Evolutionary conservation across 1,140 invertebrate genomes (phyloP).

Genomic region (Bombyx mandarina): DNA sequence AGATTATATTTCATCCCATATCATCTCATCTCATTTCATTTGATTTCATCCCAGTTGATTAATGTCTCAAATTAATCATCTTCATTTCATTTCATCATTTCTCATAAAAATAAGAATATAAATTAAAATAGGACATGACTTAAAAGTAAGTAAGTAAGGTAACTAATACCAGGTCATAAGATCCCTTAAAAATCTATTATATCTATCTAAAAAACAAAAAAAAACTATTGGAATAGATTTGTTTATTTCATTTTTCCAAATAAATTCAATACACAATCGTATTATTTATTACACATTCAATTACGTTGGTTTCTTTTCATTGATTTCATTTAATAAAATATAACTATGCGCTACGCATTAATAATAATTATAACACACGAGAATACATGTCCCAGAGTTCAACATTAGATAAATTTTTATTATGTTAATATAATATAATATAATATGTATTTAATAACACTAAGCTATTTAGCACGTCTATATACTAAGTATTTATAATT

Average conservation of each 20-base stretch:
- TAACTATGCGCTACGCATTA: constrained; percentile 44
- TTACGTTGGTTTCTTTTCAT: too few species aligned
- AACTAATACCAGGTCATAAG: too few species aligned
- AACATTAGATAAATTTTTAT: constrained; percentile 31
- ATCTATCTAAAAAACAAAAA: constrained; percentile 7
- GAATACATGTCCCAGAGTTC: constrained; percentile 56
- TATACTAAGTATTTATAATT: too few species aligned
- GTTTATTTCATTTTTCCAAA: constrained; percentile 57
- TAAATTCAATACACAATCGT: constrained; percentile 57
- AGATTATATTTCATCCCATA: too few species aligned
- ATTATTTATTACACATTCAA: constrained; percentile 7
- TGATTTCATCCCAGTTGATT: too few species aligned
- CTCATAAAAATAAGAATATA: too few species aligned
- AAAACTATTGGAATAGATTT: constrained; percentile 65
- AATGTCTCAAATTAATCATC: too few species aligned
- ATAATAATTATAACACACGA: constrained; percentile 55
- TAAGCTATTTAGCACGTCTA: neutral
- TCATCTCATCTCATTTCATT: too few species aligned
- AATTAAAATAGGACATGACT: too few species aligned
- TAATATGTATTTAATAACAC: neutral
- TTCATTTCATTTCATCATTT: too few species aligned
- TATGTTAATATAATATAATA: constrained; percentile 15
- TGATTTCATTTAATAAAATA: constrained; percentile 58
- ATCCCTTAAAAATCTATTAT: too few species aligned
- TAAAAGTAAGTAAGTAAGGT: too few species aligned